Evolutionary conservation across 2,797 vertebrate species (phyloP).

Genomic region (Perodicticus potto): DNA sequence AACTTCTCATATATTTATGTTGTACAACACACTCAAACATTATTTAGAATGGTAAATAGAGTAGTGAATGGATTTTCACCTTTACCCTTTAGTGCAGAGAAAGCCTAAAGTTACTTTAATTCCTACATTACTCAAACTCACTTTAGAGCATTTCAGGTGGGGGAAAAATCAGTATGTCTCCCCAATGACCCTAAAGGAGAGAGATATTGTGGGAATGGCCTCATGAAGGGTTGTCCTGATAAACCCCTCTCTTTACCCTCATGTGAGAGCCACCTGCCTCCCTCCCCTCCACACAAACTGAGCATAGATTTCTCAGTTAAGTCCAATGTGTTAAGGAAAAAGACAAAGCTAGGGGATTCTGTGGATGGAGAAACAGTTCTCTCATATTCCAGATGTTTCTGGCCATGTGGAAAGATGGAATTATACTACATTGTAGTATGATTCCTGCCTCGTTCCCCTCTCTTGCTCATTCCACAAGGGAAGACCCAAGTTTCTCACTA

Average conservation of each 20-base stretch:
- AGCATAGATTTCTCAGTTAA: background rate
- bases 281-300: background rate
- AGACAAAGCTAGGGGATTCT: background rate
- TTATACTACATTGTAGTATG: background rate
- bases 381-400: background rate
- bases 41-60: conserved; percentile 34
- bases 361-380: background rate
- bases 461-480: background rate
- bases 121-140: background rate
- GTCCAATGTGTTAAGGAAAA: background rate
- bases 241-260: background rate
- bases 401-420: background rate
- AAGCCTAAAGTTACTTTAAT: conserved; percentile 29
- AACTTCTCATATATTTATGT: background rate
- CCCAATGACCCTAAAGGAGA: background rate
- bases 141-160: background rate
- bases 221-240: background rate
- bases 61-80: background rate
- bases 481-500: background rate
- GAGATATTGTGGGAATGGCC: background rate
- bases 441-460: background rate
- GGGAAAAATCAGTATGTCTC: background rate
- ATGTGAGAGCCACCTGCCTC: background rate
- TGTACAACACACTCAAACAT: background rate
- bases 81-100: background rate